Evolutionary conservation across 2,888 invertebrate genomes (phyloP).

Genomic region (Hypselothyrea guttata): DNA sequence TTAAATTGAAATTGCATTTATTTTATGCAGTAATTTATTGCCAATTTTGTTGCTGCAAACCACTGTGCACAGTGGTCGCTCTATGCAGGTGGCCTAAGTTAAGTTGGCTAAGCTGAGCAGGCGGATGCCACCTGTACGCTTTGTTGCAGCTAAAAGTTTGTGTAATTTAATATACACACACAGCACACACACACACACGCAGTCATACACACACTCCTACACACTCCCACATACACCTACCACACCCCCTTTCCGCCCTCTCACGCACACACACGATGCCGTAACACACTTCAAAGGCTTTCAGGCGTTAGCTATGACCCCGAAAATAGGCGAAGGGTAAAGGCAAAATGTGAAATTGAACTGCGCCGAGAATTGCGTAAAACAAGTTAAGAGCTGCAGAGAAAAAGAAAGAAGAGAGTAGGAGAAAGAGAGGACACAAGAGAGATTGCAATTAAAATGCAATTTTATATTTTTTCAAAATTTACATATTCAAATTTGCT

Average conservation of each 20-base stretch:
- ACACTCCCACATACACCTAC: too few relatives aligned
- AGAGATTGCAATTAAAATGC: conserved; percentile 42
- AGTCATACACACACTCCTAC: too few relatives aligned
- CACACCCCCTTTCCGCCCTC: too few relatives aligned
- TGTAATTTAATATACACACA: too few relatives aligned
- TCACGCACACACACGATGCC: too few relatives aligned
- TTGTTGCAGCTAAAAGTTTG: too few relatives aligned
- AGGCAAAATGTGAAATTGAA: conserved; percentile 14
- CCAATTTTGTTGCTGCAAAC: background rate
- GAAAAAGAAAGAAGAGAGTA: background rate
- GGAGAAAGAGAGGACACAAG: background rate
- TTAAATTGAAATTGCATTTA: too few relatives aligned
- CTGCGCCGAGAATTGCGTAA: too few relatives aligned
- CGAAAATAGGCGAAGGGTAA: conserved; percentile 15
- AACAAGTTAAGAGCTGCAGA: too few relatives aligned
- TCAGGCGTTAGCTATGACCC: too few relatives aligned
- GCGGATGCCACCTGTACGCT: too few relatives aligned
- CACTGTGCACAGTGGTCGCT: conserved; percentile 48
- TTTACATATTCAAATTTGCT: conserved; percentile 69
- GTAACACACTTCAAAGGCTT: conserved; percentile 57
- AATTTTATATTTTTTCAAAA: conserved; percentile 52
- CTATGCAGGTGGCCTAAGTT: background rate
- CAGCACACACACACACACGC: conserved; percentile 5
- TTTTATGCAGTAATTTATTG: background rate
- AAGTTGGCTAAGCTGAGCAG: too few relatives aligned